phyloP scores from a whole-genome alignment of 2,113 vertebrate species.

The Phycodurus eques region DNA sequence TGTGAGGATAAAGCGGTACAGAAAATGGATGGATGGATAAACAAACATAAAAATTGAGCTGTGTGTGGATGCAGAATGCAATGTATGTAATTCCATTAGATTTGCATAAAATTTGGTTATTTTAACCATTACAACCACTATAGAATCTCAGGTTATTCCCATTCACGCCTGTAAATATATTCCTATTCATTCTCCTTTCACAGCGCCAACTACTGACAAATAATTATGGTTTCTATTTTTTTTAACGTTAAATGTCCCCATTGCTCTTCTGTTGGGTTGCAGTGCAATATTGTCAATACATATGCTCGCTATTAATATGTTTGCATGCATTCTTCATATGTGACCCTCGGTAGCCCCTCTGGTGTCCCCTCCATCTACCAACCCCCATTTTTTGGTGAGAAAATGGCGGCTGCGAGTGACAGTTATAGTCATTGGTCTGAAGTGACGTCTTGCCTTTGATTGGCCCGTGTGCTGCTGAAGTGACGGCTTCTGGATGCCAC shows the following conservation, averaged over 20 bases:
- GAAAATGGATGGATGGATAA: no score
- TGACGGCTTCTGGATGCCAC: slow-evolving; percentile 56
- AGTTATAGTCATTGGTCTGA: slow-evolving; percentile 60
- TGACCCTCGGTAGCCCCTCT: slow-evolving; percentile 3
- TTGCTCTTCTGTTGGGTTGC: neutral
- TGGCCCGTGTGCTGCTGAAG: slow-evolving; percentile 57
- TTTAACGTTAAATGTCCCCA: neutral
- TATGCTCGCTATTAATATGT: neutral
- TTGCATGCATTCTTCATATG: slow-evolving; percentile 11
- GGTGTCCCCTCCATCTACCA: neutral
- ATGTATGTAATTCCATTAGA: no score
- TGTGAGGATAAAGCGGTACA: no score
- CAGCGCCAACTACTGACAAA: neutral
- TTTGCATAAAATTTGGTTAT: neutral
- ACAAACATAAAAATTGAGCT: no score
- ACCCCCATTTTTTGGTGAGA: neutral
- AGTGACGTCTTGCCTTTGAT: slow-evolving; percentile 69
- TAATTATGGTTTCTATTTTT: neutral
- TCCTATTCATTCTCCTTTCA: neutral
- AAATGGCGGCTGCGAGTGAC: slow-evolving; percentile 37
- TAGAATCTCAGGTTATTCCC: neutral
- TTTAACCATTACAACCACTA: neutral
- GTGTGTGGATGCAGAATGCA: no score
- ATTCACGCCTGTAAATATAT: neutral
- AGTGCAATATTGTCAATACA: neutral